phyloP scores from a whole-genome alignment of 2,113 vertebrate species.

The Emydocephalus ijimae region DNA sequence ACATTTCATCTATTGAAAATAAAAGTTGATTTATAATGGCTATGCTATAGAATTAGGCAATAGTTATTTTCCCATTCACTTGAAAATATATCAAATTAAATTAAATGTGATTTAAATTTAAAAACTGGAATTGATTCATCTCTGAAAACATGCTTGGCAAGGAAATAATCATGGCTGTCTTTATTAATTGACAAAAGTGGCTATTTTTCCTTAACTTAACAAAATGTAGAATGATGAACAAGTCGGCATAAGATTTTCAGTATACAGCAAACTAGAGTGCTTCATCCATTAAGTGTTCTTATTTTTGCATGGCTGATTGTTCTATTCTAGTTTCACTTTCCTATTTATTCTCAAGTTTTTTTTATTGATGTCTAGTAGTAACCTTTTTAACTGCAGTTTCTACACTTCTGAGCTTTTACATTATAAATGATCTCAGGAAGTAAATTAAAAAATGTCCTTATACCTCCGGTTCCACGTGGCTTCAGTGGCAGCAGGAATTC shows the following conservation, averaged over 20 bases:
- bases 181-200: not conserved
- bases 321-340: not conserved
- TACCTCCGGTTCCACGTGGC: no score
- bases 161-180: not conserved
- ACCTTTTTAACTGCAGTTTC: not conserved
- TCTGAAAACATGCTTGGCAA: not conserved
- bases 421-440: not conserved
- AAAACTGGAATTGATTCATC: not conserved
- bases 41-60: not conserved
- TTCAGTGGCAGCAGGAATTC: no score
- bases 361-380: not conserved
- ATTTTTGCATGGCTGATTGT: not conserved
- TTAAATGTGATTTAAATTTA: not conserved
- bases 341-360: not conserved
- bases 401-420: not conserved
- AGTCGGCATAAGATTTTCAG: not conserved
- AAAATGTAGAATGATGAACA: not conserved
- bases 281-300: slow-evolving; percentile 7
- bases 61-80: not conserved
- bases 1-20: not conserved
- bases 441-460: not conserved
- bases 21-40: not conserved
- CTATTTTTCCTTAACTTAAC: not conserved
- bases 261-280: not conserved
- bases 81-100: not conserved